Evolutionary conservation across 2,888 invertebrate species (phyloP), one percentile per base, ranked within the genome.

Genomic region (Philereme vetulata): DNA sequence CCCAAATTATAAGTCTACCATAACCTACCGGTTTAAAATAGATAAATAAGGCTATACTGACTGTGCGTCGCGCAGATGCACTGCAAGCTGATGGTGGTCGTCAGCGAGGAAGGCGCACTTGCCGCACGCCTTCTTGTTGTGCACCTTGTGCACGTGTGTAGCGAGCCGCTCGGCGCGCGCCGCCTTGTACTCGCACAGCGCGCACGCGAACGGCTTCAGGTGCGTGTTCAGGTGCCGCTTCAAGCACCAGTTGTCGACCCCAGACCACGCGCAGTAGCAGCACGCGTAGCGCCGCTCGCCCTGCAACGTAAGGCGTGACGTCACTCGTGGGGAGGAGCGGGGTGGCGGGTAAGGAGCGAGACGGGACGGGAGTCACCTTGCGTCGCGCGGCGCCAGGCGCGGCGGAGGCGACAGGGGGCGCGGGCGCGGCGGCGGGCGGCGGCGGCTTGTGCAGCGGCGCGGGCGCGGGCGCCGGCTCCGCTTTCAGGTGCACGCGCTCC

Each of bases 161-260:
- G 97, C 96, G 63, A 98, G 93, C 57, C 98, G 94, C 88, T 98
- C 98, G 50, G 97, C 96, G 72, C 98, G 94, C 58, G 98, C 98
- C 60, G 98, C 98, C 92, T 97, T 98, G 91, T 98, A 98, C 85
- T 98, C 97, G 90, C 98, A 98, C 56, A 98, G 93, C 72, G 96
- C 95, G 85, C 98, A 98, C 57, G 96, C 95, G 85, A 97, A 98
- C 47, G 97, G 97, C 88, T 98, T 98, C 81, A 97, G 94, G 86
- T 98, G 98, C 40, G 97, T 98, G 91, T 98, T 98, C 76, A 98
- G 94, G 84, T 98, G 98, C 49, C 98, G 94, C 85, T 98, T 97
- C 62, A 98, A 93, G 77, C 97, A 97, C 98, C 98, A 98, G 84
- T 97, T 97, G 89, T 98, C 98, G 58, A 96, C 97, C 32, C 98